Percentiles rank a stretch among this genome's conserved stretches.
Conservation (phyloP, 2,797 vertebrate species). For the Xerus rutilus region DNA sequence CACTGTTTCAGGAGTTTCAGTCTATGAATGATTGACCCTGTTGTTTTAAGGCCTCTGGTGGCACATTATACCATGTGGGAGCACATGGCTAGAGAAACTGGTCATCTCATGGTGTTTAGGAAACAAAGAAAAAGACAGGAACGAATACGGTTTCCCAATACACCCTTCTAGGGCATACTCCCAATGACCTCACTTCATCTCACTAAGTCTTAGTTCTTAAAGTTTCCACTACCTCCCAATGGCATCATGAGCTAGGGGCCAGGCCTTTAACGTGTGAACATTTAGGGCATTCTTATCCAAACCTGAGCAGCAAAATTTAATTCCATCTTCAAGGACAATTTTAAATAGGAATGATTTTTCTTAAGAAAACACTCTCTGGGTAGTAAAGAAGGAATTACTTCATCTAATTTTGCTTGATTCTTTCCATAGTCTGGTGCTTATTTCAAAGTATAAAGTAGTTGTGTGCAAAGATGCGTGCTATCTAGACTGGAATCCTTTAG, state of each 20-base stretch:
- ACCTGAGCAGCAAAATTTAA: background rate
- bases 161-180: no score
- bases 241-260: no score
- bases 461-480: background rate
- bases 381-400: background rate
- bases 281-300: background rate
- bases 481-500: background rate
- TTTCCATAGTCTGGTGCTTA: background rate
- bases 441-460: background rate
- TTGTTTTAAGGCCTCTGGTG: background rate
- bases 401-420: background rate
- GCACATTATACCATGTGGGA: background rate
- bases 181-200: background rate
- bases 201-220: no score
- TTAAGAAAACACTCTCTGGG: background rate
- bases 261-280: background rate
- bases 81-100: background rate
- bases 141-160: rapidly evolving
- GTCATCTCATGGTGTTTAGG: background rate
- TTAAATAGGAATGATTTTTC: background rate
- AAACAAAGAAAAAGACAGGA: background rate
- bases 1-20: background rate
- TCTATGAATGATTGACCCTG: no score
- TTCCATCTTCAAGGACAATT: background rate
- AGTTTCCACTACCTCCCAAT: no score